Evolutionary conservation across 64 coral and sea anemone species (phyloP).

Genomic region (Hydrozoanthus tunicans): DNA sequence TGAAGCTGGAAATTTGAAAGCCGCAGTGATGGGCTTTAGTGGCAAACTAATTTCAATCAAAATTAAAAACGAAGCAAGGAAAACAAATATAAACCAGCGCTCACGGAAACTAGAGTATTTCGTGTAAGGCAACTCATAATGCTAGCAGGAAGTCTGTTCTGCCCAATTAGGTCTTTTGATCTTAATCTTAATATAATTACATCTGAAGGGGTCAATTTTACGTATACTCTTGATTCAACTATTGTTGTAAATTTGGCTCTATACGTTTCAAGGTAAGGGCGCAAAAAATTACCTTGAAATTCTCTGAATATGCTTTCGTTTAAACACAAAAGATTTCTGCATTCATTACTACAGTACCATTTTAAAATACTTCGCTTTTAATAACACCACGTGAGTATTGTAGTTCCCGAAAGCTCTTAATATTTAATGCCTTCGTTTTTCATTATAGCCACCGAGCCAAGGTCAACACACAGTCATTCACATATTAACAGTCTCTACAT

Average conservation of each 20-base stretch:
- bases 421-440: slow-evolving; percentile 25
- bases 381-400: slow-evolving; percentile 8
- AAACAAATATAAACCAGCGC: neutral
- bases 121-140: slow-evolving; percentile 10
- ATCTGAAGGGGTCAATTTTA: neutral
- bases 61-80: neutral
- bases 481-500: neutral
- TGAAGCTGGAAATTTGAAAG: too few relatives aligned
- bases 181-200: neutral
- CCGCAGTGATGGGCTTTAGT: too few relatives aligned
- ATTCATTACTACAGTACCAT: neutral
- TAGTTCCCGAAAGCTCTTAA: slow-evolving; percentile 25
- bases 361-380: slow-evolving; percentile 13
- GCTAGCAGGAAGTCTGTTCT: slow-evolving; percentile 42
- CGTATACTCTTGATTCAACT: neutral
- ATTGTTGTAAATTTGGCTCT: neutral
- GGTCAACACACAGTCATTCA: neutral
- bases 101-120: neutral
- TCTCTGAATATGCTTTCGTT: neutral
- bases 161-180: slow-evolving; percentile 47
- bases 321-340: neutral
- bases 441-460: slow-evolving; percentile 14
- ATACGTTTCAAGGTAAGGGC: neutral
- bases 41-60: slow-evolving; percentile 7
- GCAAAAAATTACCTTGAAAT: neutral